Percentiles rank a stretch among this genome's conserved stretches.
phyloP scores from a whole-genome alignment of 92 coral and sea anemone species.

The Pocillopora grandis region DNA sequence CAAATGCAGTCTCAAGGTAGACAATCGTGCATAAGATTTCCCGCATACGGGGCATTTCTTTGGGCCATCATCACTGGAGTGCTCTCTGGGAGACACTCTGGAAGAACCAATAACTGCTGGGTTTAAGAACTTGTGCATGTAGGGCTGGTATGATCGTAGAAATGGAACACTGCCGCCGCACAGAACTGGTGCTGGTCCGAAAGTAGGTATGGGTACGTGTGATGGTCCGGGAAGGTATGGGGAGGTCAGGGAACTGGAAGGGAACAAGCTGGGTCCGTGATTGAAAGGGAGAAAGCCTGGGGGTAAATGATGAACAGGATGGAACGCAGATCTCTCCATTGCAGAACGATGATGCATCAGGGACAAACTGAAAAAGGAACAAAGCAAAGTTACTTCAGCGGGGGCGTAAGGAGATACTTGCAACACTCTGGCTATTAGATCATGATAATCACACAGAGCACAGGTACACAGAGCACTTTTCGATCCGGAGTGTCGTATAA shows the following conservation, averaged over 20 bases:
- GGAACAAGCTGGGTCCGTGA: slow-evolving; percentile 17
- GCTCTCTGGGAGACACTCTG: slow-evolving; percentile 26
- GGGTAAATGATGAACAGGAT: slow-evolving; percentile 32
- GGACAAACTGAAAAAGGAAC: slow-evolving; percentile 1
- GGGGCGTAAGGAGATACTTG: no score
- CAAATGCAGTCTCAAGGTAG: slow-evolving; percentile 75
- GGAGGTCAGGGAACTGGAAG: slow-evolving; percentile 25
- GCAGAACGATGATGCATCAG: slow-evolving; percentile 6
- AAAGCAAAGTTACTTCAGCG: neutral
- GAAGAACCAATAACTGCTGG: slow-evolving; percentile 12
- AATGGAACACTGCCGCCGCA: slow-evolving; percentile 23
- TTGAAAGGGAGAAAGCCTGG: slow-evolving; percentile 41
- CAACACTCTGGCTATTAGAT: no score
- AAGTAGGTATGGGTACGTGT: slow-evolving; percentile 10
- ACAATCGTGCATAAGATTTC: slow-evolving; percentile 75
- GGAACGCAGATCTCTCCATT: slow-evolving; percentile 36
- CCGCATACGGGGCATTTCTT: slow-evolving; percentile 87
- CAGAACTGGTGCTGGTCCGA: slow-evolving; percentile 26
- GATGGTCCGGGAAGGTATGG: slow-evolving; percentile 14
- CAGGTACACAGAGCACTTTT: no score
- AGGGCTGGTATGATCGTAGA: slow-evolving; percentile 19
- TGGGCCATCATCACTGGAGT: slow-evolving; percentile 59
- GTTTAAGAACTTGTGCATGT: slow-evolving; percentile 36
- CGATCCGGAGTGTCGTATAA: no score
- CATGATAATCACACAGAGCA: no score